Conservation (phyloP, 2,888 invertebrate species). For the Eupithecia pulchellata region DNA sequence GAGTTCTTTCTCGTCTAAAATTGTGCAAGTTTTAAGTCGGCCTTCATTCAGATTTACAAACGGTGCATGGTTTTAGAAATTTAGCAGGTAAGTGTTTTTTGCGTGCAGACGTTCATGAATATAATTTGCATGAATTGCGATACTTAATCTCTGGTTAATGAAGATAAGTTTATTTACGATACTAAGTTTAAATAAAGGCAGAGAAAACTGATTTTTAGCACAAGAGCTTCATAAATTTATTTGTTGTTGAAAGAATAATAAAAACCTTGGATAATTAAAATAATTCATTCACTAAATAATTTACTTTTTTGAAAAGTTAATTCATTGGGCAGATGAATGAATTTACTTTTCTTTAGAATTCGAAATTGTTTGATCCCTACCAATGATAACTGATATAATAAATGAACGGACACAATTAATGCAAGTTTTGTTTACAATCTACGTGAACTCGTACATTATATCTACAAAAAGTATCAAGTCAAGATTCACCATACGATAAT, state of each 20-base stretch:
- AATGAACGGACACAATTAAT: neutral
- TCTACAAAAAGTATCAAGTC: constrained; percentile 29
- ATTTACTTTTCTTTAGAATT: neutral
- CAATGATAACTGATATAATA: neutral
- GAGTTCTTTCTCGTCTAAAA: constrained; percentile 2
- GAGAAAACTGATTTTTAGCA: neutral
- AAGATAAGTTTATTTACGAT: constrained; percentile 8
- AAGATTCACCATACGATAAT: constrained; percentile 26
- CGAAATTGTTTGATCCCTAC: neutral
- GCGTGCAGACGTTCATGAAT: constrained; percentile 21
- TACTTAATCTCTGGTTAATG: constrained; percentile 11
- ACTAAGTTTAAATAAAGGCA: neutral
- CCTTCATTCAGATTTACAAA: constrained; percentile 25
- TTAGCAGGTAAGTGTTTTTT: constrained; percentile 14
- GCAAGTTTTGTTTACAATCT: neutral
- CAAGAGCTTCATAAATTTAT: neutral
- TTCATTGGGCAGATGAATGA: neutral
- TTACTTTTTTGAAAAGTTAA: too few species aligned
- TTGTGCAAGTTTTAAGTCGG: constrained; percentile 18
- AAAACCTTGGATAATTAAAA: neutral
- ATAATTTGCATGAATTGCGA: constrained; percentile 27
- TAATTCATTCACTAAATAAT: neutral
- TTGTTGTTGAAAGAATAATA: neutral
- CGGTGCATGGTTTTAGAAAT: constrained; percentile 22
- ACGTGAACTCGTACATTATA: neutral